Evolutionary conservation across 2,113 vertebrate genomes (phyloP).

Genomic region (Glaucomys volans): DNA sequence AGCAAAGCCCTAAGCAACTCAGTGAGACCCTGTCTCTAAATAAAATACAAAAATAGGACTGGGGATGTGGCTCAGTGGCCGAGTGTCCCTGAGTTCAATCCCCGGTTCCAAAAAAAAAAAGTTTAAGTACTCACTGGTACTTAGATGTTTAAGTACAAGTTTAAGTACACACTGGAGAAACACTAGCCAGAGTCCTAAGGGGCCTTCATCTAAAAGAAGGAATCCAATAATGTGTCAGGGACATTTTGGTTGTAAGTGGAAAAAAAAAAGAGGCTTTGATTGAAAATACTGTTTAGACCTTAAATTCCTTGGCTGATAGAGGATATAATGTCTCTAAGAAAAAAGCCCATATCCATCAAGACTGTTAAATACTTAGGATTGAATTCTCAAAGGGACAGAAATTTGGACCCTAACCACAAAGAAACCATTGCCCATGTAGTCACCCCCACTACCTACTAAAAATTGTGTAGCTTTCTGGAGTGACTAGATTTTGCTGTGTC

Average conservation of each 20-base stretch:
- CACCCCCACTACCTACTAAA: not conserved
- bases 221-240: not conserved
- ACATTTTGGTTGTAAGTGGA: not conserved
- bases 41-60: no score
- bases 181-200: not conserved
- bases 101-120: no score
- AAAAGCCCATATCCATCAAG: not conserved
- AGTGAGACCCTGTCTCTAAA: no score
- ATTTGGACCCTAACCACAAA: not conserved
- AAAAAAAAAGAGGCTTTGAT: not conserved
- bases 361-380: not conserved
- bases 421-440: not conserved
- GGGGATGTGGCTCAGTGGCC: no score
- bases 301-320: not conserved
- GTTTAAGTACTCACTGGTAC: no score
- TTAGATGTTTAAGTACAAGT: not conserved
- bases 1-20: no score
- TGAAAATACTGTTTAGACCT: not conserved
- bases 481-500: not conserved
- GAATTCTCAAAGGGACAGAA: not conserved
- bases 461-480: not conserved
- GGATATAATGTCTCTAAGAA: not conserved
- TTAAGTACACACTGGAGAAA: not conserved
- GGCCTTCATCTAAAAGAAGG: not conserved
- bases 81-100: no score